Conservation (phyloP, 2,888 invertebrate genomes). For the Microctonus hyperodae region DNA sequence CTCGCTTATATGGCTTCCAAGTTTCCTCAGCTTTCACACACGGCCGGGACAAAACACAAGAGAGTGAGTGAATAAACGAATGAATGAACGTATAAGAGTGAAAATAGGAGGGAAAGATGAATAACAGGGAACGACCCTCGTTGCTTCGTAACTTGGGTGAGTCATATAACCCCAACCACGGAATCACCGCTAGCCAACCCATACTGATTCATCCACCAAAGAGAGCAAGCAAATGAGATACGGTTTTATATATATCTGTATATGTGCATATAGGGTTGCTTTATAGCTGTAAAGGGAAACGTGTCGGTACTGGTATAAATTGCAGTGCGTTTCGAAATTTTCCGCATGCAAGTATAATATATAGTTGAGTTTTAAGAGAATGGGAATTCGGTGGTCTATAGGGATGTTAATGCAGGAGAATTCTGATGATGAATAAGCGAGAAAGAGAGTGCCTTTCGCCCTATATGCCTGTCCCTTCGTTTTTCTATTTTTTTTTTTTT, state of each 20-base stretch:
- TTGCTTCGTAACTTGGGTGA: conserved; percentile 35
- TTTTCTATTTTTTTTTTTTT: not conserved
- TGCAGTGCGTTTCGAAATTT: conserved; percentile 34
- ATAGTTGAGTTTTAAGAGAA: not conserved
- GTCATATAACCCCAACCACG: conserved; percentile 42
- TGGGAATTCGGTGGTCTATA: not conserved
- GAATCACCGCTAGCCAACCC: conserved; percentile 38
- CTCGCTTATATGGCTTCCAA: conserved; percentile 18
- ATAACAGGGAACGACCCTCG: conserved; percentile 22
- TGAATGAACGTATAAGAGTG: not conserved
- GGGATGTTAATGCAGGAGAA: not conserved
- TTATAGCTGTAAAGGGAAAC: conserved; percentile 12
- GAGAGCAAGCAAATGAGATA: conserved; percentile 9
- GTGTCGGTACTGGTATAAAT: conserved; percentile 27
- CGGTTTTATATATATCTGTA: not conserved
- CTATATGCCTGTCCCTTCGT: not conserved
- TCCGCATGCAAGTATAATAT: conserved; percentile 17
- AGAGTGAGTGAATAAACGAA: not conserved
- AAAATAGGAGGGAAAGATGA: not conserved
- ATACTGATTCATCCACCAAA: conserved; percentile 43
- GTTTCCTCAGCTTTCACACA: conserved; percentile 14
- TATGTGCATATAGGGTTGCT: conserved; percentile 12
- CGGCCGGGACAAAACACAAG: not conserved
- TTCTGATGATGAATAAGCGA: not conserved
- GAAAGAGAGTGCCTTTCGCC: not conserved